Conservation (phyloP, 1,140 invertebrate genomes). For the Eurosta solidaginis region DNA sequence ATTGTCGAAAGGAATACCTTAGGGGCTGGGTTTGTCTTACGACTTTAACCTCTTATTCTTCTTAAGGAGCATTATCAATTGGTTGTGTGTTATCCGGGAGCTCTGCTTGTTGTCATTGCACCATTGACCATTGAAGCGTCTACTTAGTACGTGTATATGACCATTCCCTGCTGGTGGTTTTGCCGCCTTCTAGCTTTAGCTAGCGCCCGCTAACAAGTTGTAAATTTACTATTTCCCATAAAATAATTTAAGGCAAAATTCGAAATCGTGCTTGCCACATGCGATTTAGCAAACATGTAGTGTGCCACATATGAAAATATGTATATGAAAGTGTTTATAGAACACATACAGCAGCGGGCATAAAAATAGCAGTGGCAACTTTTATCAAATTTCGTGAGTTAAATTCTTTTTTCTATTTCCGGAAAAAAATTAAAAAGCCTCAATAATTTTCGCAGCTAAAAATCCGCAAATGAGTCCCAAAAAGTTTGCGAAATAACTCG, state of each 20-base stretch:
- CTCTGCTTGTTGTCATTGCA: not conserved
- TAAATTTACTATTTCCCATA: slow-evolving; percentile 31
- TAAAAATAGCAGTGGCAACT: not conserved
- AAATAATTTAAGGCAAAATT: slow-evolving; percentile 26
- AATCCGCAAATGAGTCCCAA: no score
- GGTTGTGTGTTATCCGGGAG: no score
- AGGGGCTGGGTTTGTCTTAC: no score
- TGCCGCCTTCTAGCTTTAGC: not conserved
- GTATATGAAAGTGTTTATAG: not conserved
- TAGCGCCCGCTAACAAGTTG: not conserved
- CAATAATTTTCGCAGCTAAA: no score
- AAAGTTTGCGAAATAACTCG: no score
- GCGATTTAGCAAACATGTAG: not conserved
- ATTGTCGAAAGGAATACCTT: no score
- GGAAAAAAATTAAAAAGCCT: no score
- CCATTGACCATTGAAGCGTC: not conserved
- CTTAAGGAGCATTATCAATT: no score
- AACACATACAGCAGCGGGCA: not conserved
- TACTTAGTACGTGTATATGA: not conserved
- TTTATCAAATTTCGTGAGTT: no score
- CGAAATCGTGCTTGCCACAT: slow-evolving; percentile 14
- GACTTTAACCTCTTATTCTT: no score
- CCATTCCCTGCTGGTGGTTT: not conserved
- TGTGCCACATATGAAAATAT: not conserved
- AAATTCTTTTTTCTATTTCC: no score